Evolutionary conservation across 2,113 vertebrate species (phyloP), one percentile per base, ranked within the genome.

Genomic region (Atherinomorus stipes): DNA sequence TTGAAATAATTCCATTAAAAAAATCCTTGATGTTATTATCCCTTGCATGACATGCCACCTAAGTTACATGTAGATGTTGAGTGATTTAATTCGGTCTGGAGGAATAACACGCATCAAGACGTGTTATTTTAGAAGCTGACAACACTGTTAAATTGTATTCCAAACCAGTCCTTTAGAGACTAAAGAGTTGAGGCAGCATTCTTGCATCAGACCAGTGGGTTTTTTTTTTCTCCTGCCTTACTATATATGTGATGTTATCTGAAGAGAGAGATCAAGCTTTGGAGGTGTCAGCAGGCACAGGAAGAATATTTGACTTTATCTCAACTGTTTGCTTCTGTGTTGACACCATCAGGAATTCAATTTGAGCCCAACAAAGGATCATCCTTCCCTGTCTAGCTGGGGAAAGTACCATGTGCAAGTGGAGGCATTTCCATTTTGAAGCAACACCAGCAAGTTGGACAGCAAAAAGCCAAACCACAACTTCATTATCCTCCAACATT

Each of bases 231-330:
- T 76, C 34, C 44, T 21, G 9, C 64, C 11, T 15, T 66, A 53
- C 49, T 56, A 59, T 73, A 53, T 75, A 65, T 65, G 60, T 61
- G 54, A 84, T 72, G 42, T 65, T 87, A 80, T 83, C 81, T 72
- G 38, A 69, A 76, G 71, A 82, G 52, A 64, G 52, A 71, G 78
- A 89, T 86, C 78, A 74, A 81, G 76, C 66, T 42, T 68, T 40
- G 63, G 64, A 74, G 54, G 72, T 84, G 81, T 87, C 83, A 76
- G 76, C 71, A 71, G 52, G 64, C 62, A 2, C 25, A 47, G 60
- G 71, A 34, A 60, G 58, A 75, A 78, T 76, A 78, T 88, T 77
- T 86, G 74, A 88, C 79, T 79, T 88, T 77, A 90, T 86, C 81
- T 77, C 66, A 61, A 13, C 51, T n/a, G 12, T 71, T 80, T 79